Conservation (phyloP, 1,140 invertebrate species). For the Drosophila ironensis region DNA sequence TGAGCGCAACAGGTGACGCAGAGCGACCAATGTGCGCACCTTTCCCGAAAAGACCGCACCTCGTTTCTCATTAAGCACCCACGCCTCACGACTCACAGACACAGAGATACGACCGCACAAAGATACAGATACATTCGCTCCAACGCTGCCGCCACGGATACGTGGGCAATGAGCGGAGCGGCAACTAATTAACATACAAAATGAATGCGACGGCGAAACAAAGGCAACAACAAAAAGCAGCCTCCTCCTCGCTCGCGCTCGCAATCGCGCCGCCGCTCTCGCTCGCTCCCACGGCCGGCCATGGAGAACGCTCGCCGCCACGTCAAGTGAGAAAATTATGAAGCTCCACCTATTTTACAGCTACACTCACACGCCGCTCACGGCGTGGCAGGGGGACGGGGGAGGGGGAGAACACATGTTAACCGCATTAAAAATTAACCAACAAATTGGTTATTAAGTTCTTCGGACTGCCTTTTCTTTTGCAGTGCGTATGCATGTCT, state of each 20-base stretch:
- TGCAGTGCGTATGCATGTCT: too few species aligned
- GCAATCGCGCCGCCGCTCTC: too few species aligned
- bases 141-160: too few species aligned
- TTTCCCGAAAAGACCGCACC: conserved; percentile 49
- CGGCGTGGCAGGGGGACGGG: conserved; percentile 3
- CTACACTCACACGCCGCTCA: conserved; percentile 29
- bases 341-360: conserved; percentile 76
- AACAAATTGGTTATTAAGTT: conserved; percentile 80
- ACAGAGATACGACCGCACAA: conserved; percentile 4
- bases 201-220: conserved; percentile 42
- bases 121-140: not conserved
- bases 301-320: conserved; percentile 19
- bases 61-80: conserved; percentile 68
- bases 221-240: conserved; percentile 19
- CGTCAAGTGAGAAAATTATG: conserved; percentile 73
- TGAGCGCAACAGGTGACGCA: conserved; percentile 64
- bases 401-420: conserved; percentile 60
- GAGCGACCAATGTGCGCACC: conserved; percentile 55
- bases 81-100: conserved; percentile 34
- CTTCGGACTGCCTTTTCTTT: conserved; percentile 52
- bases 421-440: conserved; percentile 79
- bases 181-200: conserved; percentile 77
- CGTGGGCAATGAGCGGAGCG: conserved; percentile 1
- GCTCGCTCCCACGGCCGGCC: conserved; percentile 15
- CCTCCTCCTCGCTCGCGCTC: conserved; percentile 28